Conservation (phyloP, 2,113 vertebrate genomes). For the Malaclemys terrapin region DNA sequence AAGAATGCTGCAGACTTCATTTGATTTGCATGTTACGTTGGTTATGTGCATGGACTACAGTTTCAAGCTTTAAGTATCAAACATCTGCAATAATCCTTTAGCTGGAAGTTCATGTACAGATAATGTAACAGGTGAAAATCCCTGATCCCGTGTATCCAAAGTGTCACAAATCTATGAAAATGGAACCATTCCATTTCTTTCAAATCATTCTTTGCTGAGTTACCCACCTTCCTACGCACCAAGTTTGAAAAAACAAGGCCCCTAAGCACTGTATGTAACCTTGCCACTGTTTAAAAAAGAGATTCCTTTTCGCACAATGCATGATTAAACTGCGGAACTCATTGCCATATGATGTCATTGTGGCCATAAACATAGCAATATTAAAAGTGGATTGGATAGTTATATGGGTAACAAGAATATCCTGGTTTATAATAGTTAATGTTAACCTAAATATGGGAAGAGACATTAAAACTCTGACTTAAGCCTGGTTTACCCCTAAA, state of each 20-base stretch:
- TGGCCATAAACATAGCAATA: not conserved
- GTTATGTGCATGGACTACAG: too few species aligned
- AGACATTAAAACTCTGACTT: not conserved
- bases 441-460: not conserved
- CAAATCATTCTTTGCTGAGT: not conserved
- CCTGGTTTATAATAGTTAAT: not conserved
- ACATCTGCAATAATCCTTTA: too few species aligned
- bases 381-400: not conserved
- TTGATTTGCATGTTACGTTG: rapidly evolving
- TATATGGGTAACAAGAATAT: not conserved
- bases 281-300: not conserved
- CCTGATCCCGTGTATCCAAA: too few species aligned
- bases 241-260: not conserved
- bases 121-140: too few species aligned
- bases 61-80: too few species aligned
- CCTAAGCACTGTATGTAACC: not conserved
- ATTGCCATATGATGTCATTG: not conserved
- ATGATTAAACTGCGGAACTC: not conserved
- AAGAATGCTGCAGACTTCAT: rapidly evolving
- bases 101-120: too few species aligned
- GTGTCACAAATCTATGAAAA: too few species aligned
- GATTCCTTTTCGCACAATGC: not conserved
- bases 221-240: not conserved
- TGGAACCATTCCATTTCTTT: not conserved
- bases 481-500: not conserved